Base-by-base conservation (phyloP, 2,888 invertebrate genomes). In the Nezara viridula region DNA sequence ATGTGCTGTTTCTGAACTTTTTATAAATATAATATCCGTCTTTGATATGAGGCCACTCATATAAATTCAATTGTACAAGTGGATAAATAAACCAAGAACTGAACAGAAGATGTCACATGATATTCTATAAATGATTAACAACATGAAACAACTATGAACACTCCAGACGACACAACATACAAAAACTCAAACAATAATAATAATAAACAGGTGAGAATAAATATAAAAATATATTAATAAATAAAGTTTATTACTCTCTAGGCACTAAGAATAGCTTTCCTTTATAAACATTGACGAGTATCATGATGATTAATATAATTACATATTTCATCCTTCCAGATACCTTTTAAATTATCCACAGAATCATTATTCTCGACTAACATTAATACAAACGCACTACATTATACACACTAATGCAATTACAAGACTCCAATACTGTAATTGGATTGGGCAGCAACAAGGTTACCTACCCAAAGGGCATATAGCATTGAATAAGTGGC, bases 401-500 rank as follows among this genome's bases (percentile, higher is more conserved):
- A n/a, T n/a, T n/a, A n/a, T n/a, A n/a, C n/a, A n/a, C n/a, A n/a
- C n/a, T n/a, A n/a, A n/a, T 5, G 37, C 27, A 37, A 73, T 73
- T 73, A 73, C 16, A 21, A 73, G 66, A 19, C 24, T n/a, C 44
- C 81, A 44, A 47, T n/a, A n/a, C n/a, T 24, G 1, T 37, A 47
- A 60, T 27, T 27, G 81, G 44, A 40, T 44, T 37, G 12, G 81
- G n/a, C 44, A n/a, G 37, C 19, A 0, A 55, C 2, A 60, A 55
- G 44, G 60, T 73, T 88, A 88, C 73, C 88, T 88, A 66, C 49
- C 44, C 52, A 89, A n/a, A 0, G 90, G 89, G 66, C 87, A 77
- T 86, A 90, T 89, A 40, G 87, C 90, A 73, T 90, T 89, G 37
- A 66, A 89, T 14, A 90, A 85, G 16, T 89, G 86, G 44, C 55